Evolutionary conservation across 2,113 vertebrate genomes (phyloP).

Genomic region (Synodontis membranacea): DNA sequence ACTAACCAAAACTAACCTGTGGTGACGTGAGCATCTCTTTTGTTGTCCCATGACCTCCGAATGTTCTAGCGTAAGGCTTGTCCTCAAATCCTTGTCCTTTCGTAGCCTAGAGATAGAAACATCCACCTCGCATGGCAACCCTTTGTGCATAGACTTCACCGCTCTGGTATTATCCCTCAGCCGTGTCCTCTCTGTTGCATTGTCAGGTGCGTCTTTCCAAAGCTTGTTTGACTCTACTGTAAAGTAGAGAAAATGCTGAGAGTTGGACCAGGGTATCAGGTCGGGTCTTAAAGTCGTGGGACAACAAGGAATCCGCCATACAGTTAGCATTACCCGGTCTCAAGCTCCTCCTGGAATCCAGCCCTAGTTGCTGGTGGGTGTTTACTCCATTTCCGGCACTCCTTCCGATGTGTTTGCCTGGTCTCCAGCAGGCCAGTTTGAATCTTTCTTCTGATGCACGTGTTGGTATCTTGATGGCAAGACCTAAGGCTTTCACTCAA

Average conservation of each 20-base stretch:
- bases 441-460: background rate
- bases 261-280: background rate
- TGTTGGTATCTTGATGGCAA: background rate
- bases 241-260: no score
- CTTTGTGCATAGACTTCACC: background rate
- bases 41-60: background rate
- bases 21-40: background rate
- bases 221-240: no score
- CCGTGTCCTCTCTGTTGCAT: no score
- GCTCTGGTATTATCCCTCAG: background rate
- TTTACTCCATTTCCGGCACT: background rate
- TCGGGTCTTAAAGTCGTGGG: background rate
- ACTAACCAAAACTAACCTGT: background rate
- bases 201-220: no score
- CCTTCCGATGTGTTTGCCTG: background rate
- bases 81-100: background rate
- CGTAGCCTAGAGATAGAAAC: background rate
- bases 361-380: background rate
- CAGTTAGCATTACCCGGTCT: background rate
- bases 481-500: background rate
- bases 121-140: background rate
- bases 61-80: no score
- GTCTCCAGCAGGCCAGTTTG: background rate
- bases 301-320: background rate
- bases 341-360: background rate